Base-by-base conservation (phyloP, 2,797 vertebrate species). In the Buceros bicornis region DNA sequence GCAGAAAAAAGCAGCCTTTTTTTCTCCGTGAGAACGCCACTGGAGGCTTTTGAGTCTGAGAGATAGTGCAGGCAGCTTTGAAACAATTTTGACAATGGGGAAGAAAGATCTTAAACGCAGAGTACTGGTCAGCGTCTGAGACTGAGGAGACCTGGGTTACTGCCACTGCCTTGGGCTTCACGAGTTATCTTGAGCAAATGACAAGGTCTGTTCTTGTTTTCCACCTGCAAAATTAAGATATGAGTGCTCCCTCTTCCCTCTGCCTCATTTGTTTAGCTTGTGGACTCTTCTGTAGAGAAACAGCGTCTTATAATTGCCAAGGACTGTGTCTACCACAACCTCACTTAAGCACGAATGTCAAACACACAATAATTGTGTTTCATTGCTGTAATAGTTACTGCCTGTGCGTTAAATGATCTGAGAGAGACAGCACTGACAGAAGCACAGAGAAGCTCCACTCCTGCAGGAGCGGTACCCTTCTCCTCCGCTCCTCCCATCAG, bases 201-300 rank as follows among this genome's bases (percentile, higher is more conserved):
- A 60, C 50, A 64, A 76, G 28, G 40, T 87, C n/a, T 72, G 6
- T 42, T 67, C 54, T 50, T 78, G 20, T 78, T 82, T 82, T 48
- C 58, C 48, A 88, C 58, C 72, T 86, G 77, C 40, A 67, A 76
- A 88, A 90, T 88, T 85, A 71, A 87, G 87, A 82, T 85, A 85
- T 3, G 26, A 88, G 37, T 24, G 11, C 45, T 90, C 35, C 66
- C 71, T 73, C 62, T 33, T 62, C 82, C 43, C 28, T 70, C 37
- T 37, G 31, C 54, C 65, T 83, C 43, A 7, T 85, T 81, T 64
- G 29, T 79, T 92, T 78, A 71, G 20, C 25, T 42, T 89, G 42
- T 11, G 45, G 62, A n/a, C 17, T 54, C 48, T 66, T 62, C 57
- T 20, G 11, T 42, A 61, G 10, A 64, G 29, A 70, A 78, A 64